phyloP scores from a whole-genome alignment of 2,113 vertebrate species.

The Calyptommatus sinebrachiatus region DNA sequence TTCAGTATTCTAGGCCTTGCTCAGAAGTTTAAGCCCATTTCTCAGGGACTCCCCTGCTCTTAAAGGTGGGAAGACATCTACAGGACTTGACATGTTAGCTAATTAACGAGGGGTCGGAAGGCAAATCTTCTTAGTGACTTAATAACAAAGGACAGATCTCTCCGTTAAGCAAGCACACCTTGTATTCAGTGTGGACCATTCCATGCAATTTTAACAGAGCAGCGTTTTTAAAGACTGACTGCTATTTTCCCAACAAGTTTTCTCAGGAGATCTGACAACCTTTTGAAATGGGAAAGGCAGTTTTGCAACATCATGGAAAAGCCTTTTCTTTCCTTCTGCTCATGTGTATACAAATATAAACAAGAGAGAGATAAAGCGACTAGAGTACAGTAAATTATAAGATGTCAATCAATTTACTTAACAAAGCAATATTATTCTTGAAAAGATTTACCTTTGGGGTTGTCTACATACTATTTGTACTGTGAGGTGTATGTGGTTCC shows the following conservation, averaged over 20 bases:
- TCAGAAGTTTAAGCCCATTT: conserved; percentile 70
- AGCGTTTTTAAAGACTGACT: conserved; percentile 28
- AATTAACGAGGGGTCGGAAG: conserved; percentile 63
- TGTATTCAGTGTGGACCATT: conserved; percentile 64
- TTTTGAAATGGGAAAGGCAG: conserved; percentile 60
- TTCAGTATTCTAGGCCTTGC: conserved; percentile 59
- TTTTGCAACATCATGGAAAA: conserved; percentile 19
- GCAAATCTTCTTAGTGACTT: conserved; percentile 65
- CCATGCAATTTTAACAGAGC: conserved; percentile 32
- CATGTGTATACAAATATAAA: too few species aligned
- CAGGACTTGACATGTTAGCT: conserved; percentile 61
- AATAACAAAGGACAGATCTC: conserved; percentile 60
- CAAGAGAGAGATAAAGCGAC: neutral
- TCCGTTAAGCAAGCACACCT: conserved; percentile 64
- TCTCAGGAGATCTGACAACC: conserved; percentile 47
- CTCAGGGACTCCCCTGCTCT: conserved; percentile 56
- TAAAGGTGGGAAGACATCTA: conserved; percentile 59
- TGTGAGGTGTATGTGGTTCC: too few species aligned
- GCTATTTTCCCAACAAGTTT: conserved; percentile 66
- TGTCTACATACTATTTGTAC: too few species aligned
- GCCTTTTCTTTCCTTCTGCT: too few species aligned
- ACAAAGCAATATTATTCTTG: neutral
- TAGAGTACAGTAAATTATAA: neutral
- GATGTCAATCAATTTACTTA: neutral
- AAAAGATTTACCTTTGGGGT: neutral